Percentiles rank a stretch among this genome's conserved stretches.
phyloP scores from a whole-genome alignment of 2,888 invertebrate species.

The Drosophila rubida region DNA sequence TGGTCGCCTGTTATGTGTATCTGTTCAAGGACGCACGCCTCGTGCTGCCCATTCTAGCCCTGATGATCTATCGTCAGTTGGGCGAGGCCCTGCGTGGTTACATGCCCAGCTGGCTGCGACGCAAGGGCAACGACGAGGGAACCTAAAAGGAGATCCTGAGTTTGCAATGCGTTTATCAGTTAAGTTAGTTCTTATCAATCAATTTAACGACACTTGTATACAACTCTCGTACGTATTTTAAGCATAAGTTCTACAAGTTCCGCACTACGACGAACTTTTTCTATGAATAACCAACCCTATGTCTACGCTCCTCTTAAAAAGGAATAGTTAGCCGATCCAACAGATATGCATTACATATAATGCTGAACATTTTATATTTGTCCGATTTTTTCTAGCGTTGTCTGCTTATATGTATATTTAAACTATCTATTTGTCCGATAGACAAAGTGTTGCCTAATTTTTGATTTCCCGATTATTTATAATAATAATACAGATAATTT shows the following conservation, averaged over 20 bases:
- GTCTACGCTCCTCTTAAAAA: constrained; percentile 25
- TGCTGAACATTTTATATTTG: neutral
- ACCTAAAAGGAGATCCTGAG: constrained; percentile 9
- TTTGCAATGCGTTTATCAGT: constrained; percentile 70
- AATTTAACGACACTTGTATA: constrained; percentile 59
- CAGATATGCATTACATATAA: neutral
- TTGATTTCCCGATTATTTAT: neutral
- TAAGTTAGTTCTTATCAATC: constrained; percentile 70
- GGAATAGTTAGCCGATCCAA: constrained; percentile 34
- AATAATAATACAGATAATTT: neutral
- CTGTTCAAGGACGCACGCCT: constrained; percentile 92
- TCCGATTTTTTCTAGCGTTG: neutral
- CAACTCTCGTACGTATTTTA: constrained; percentile 50
- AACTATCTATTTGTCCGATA: neutral
- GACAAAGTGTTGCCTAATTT: neutral
- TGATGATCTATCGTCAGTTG: constrained; percentile 91
- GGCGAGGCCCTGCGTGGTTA: constrained; percentile 88
- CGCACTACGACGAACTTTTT: constrained; percentile 38
- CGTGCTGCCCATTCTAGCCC: constrained; percentile 91
- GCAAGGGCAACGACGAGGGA: constrained; percentile 76
- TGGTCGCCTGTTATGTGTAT: constrained; percentile 92
- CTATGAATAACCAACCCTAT: constrained; percentile 36
- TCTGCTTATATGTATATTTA: too few relatives aligned
- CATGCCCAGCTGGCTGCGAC: constrained; percentile 87
- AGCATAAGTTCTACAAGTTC: constrained; percentile 52